Percentiles rank a stretch among this genome's conserved stretches.
Evolutionary conservation across 2,888 invertebrate genomes (phyloP).

Genomic region (Gonocerus acuteangulatus): DNA sequence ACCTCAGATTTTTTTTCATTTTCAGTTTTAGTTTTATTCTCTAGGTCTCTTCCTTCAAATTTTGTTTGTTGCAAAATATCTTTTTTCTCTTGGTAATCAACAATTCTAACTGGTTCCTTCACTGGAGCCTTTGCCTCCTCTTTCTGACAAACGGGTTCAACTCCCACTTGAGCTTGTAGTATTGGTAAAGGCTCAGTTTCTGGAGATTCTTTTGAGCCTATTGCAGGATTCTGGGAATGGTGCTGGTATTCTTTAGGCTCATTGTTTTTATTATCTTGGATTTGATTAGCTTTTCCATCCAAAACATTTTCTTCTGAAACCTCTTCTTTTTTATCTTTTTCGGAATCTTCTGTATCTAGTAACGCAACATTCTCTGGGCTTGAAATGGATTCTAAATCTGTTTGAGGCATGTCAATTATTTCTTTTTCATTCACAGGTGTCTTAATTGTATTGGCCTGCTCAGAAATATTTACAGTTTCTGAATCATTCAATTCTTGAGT

Average conservation of each 20-base stretch:
- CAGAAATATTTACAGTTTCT: neutral
- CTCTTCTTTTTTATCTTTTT: neutral
- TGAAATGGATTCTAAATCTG: too few species aligned
- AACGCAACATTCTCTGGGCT: neutral
- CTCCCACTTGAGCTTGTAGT: too few species aligned
- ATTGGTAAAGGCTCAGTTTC: neutral
- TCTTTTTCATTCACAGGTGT: neutral
- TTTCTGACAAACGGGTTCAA: neutral
- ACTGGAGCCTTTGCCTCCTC: neutral
- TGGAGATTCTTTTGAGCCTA: neutral
- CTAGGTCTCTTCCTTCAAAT: slow-evolving; percentile 3
- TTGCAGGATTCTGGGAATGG: neutral
- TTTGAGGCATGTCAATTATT: neutral
- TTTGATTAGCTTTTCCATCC: too few species aligned
- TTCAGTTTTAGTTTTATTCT: neutral
- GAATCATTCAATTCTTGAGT: neutral
- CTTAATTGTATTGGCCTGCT: neutral
- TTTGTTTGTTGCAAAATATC: slow-evolving; percentile 2
- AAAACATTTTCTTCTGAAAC: neutral
- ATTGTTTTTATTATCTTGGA: neutral
- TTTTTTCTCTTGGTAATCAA: slow-evolving; percentile 19
- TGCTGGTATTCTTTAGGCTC: neutral
- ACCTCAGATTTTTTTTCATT: neutral
- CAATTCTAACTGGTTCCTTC: slow-evolving; percentile 13
- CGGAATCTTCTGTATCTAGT: too few species aligned